Percentiles rank a stretch among this genome's conserved stretches.
These are phyloP conservation scores for Piprites chloris DNA, from an alignment of 2,113 vertebrate genomes.

Conservation along the genomic window DNA sequence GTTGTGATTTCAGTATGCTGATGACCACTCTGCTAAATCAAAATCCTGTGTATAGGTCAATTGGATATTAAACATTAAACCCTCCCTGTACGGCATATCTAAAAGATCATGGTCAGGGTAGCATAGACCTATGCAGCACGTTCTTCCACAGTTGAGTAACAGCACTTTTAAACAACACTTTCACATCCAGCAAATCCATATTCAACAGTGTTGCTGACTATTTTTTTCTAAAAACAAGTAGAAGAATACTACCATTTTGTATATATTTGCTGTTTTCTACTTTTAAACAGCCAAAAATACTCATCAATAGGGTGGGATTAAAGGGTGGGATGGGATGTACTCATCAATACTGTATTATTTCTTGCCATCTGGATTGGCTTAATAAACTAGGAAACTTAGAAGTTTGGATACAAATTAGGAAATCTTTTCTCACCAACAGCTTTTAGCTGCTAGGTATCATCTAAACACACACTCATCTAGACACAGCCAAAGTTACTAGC, in stretches of 20 bases:
- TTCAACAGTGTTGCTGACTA: neutral
- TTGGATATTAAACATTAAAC: neutral
- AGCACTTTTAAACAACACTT: neutral
- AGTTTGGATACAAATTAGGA: neutral
- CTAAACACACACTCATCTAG: neutral
- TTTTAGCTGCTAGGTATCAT: neutral
- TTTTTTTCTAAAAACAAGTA: neutral
- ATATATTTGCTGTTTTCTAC: neutral
- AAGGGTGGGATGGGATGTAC: neutral
- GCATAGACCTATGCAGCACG: neutral
- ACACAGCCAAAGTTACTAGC: neutral
- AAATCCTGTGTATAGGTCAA: neutral
- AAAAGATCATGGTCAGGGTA: neutral
- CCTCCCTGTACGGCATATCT: fast-evolving
- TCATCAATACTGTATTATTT: neutral
- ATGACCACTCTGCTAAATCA: neutral
- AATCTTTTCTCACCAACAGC: neutral
- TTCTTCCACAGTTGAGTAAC: neutral
- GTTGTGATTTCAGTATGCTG: neutral
- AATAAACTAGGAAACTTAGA: neutral
- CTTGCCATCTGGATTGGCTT: neutral
- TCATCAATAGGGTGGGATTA: neutral
- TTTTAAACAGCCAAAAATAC: neutral
- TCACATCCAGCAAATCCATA: neutral
- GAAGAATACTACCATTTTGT: neutral